Evolutionary conservation across 1,140 invertebrate genomes (phyloP), one percentile per base, ranked within the genome.

Genomic region (Pantala flavescens): DNA sequence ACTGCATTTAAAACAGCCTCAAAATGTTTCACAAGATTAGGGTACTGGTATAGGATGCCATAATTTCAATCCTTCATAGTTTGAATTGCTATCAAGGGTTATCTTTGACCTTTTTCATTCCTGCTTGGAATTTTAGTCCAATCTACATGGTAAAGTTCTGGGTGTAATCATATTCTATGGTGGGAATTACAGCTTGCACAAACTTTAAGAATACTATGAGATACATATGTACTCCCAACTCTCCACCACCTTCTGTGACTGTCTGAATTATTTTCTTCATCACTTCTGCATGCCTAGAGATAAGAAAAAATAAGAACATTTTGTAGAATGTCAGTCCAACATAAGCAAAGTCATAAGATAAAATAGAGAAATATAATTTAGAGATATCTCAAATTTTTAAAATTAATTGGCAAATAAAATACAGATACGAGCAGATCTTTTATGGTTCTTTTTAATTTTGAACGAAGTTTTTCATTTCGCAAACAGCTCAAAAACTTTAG

Each of bases 211-310:
- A 99, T 80, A 99, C 96, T 79, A 99, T 98, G 55, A 99, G 88
- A 86, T 99, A 99, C 86, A 95, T 93, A 83, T 99, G 95, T 77
- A 99, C 97, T n/a, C 92, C 94, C 76, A 99, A 84, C 81, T 98
- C 94, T 71, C 94, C 92, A 23, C 98, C 97, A 73, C 94, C 96
- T 83, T 98, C 97, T 78, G 92, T 94, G 9, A 99, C 97, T 9
- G 95, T 98, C 83, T 98, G 93, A 75, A 99, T 98, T 70, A 99
- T 96, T 84, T 98, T 98, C 82, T 99, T 99, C 98, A 99, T 99
- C 21, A 99, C 97, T 83, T 98, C 97, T 10, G 97, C 97, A 86
- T 99, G 98, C 77, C 96, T 96, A 82, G 76, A 74, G 73, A 73
- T 28, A 36, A 9, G 9, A 36, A 36, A 36, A 36, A 10, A 72